phyloP scores from a whole-genome alignment of 2,888 invertebrate species.

The Bruchidius siliquastri region DNA sequence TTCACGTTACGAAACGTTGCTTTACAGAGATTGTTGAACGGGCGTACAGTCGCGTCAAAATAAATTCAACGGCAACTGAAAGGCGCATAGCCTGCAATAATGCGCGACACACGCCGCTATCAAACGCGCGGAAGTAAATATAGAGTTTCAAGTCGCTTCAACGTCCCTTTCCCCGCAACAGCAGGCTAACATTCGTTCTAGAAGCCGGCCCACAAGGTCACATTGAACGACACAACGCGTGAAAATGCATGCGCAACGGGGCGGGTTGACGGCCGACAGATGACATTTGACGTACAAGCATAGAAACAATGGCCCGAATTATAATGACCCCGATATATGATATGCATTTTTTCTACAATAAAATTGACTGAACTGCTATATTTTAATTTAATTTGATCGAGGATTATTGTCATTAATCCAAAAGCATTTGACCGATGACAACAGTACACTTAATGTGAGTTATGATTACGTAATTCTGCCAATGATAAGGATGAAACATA shows the following conservation, averaged over 20 bases:
- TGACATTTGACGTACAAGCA: not conserved
- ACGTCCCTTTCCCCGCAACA: not conserved
- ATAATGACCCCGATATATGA: too few species aligned
- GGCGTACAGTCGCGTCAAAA: not conserved
- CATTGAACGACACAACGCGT: not conserved
- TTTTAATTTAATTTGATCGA: too few species aligned
- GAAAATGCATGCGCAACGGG: not conserved
- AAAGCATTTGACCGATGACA: too few species aligned
- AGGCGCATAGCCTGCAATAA: not conserved
- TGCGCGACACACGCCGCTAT: not conserved
- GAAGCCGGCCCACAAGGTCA: not conserved
- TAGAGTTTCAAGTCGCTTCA: not conserved
- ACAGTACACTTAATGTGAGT: too few species aligned
- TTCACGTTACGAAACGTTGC: not conserved
- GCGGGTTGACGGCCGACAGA: not conserved
- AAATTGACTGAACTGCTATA: too few species aligned
- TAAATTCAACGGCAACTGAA: not conserved
- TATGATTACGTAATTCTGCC: too few species aligned
- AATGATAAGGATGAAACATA: too few species aligned
- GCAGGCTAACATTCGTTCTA: not conserved
- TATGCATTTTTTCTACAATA: too few species aligned
- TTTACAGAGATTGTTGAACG: not conserved
- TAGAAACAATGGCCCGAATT: too few species aligned
- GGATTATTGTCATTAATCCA: too few species aligned
- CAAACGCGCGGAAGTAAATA: not conserved